Conservation (phyloP, 2,888 invertebrate genomes). For the Calliopum simillimum region DNA sequence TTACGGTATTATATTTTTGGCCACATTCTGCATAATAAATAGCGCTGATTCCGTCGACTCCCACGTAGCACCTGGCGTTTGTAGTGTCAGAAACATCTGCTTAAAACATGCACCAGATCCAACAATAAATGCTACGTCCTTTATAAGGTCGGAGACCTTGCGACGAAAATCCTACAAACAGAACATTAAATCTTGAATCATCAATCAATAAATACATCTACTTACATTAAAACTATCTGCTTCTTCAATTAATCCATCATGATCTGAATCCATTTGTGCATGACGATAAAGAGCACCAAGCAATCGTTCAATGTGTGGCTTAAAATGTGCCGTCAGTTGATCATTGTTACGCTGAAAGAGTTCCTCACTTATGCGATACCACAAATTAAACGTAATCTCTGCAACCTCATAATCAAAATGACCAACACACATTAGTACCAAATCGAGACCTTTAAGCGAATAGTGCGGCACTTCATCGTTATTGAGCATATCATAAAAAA, state of each 20-base stretch:
- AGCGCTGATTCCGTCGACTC: conserved; percentile 93
- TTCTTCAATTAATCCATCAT: conserved; percentile 86
- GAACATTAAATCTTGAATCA: background rate
- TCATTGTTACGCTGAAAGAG: conserved; percentile 89
- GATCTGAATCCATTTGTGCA: conserved; percentile 96
- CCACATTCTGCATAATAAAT: conserved; percentile 95
- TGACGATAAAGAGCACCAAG: conserved; percentile 90
- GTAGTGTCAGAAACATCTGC: conserved; percentile 87
- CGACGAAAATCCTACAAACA: conserved; percentile 76
- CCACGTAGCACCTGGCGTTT: conserved; percentile 83
- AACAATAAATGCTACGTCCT: conserved; percentile 96
- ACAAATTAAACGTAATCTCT: conserved; percentile 94
- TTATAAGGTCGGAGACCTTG: conserved; percentile 92
- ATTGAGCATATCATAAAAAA: conserved; percentile 85
- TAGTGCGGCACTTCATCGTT: conserved; percentile 76
- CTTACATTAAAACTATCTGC: conserved; percentile 83
- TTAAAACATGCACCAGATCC: conserved; percentile 92
- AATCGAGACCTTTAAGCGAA: conserved; percentile 85
- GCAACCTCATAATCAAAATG: conserved; percentile 98
- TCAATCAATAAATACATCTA: conserved; percentile 34
- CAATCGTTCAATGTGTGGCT: conserved; percentile 91
- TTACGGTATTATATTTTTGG: conserved; percentile 94
- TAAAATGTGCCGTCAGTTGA: conserved; percentile 83
- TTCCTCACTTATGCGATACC: conserved; percentile 96
- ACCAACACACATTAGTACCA: conserved; percentile 91